These are phyloP conservation scores for Dreissena rostriformis DNA, from an alignment of 1,140 invertebrate species.

Conservation along the genomic window DNA sequence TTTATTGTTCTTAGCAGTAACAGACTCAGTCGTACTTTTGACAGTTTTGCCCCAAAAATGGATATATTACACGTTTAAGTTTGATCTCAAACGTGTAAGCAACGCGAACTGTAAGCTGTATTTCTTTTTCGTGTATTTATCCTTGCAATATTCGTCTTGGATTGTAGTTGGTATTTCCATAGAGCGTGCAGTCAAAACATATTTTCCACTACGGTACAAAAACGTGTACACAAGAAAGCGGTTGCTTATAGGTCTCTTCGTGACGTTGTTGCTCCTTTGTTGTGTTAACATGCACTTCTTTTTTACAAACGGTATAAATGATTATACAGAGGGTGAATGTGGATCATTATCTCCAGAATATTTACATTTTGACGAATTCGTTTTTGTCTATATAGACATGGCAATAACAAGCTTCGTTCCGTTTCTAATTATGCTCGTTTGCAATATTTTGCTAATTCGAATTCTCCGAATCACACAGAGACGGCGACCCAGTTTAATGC, in stretches of 20 bases:
- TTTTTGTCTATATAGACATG: conserved; percentile 67
- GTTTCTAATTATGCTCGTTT: conserved; percentile 60
- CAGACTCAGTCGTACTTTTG: conserved; percentile 64
- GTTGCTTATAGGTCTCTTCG: conserved; percentile 32
- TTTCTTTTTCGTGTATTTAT: conserved; percentile 67
- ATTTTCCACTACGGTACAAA: conserved; percentile 62
- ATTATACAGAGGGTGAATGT: conserved; percentile 9
- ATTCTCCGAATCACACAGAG: conserved; percentile 22
- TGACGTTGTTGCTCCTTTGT: conserved; percentile 57
- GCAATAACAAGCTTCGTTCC: conserved; percentile 58
- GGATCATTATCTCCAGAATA: conserved; percentile 47
- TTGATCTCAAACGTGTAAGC: conserved; percentile 60
- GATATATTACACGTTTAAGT: conserved; percentile 58
- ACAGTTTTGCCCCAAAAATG: conserved; percentile 63
- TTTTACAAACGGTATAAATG: conserved; percentile 64
- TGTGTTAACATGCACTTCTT: conserved; percentile 67
- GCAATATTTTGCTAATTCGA: conserved; percentile 61
- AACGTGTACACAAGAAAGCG: conserved; percentile 52
- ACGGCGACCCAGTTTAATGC: conserved; percentile 18
- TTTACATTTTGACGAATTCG: conserved; percentile 63
- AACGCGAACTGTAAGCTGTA: conserved; percentile 64
- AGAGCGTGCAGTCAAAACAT: conserved; percentile 67
- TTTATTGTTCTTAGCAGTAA: conserved; percentile 60
- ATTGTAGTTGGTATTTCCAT: conserved; percentile 69
- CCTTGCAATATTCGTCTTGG: conserved; percentile 74